phyloP scores from a whole-genome alignment of 2,888 invertebrate species.

The Willowsia nigromaculata region DNA sequence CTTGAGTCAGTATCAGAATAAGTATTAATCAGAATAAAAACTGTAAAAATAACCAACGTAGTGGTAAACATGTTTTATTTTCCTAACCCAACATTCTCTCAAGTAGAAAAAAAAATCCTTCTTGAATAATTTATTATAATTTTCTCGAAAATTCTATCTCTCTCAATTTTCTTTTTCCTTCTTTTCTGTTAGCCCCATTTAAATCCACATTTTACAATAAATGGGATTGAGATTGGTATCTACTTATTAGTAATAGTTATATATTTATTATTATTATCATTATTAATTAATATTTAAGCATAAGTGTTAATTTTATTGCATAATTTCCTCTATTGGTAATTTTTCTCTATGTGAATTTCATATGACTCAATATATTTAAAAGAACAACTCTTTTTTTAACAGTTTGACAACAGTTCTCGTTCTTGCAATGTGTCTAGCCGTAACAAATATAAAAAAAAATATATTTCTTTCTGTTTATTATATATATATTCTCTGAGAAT shows the following conservation, averaged over 20 bases:
- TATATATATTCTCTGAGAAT: background rate
- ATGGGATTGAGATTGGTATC: slow-evolving; percentile 74
- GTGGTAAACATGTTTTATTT: too few species aligned
- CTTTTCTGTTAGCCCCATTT: slow-evolving; percentile 27
- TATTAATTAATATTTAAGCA: background rate
- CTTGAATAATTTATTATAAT: too few species aligned
- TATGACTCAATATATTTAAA: background rate
- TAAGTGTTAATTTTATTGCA: slow-evolving; percentile 19
- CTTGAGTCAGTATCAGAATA: background rate
- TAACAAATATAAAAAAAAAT: too few species aligned
- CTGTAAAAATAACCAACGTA: slow-evolving; percentile 42
- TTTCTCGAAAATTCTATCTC: slow-evolving; percentile 16
- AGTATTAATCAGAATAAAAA: slow-evolving; percentile 33
- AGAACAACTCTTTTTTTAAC: background rate
- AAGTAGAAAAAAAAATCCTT: too few species aligned
- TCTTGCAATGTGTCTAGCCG: background rate
- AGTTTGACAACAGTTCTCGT: background rate
- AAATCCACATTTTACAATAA: slow-evolving; percentile 55
- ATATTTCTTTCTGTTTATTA: background rate
- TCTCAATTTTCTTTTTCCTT: background rate
- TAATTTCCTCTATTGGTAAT: background rate
- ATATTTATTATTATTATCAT: slow-evolving; percentile 28
- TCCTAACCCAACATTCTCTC: slow-evolving; percentile 41
- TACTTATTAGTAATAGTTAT: slow-evolving; percentile 51
- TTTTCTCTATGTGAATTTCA: slow-evolving; percentile 29